Conservation (phyloP, 2,888 invertebrate species). For the Napeogenes sylphis region DNA sequence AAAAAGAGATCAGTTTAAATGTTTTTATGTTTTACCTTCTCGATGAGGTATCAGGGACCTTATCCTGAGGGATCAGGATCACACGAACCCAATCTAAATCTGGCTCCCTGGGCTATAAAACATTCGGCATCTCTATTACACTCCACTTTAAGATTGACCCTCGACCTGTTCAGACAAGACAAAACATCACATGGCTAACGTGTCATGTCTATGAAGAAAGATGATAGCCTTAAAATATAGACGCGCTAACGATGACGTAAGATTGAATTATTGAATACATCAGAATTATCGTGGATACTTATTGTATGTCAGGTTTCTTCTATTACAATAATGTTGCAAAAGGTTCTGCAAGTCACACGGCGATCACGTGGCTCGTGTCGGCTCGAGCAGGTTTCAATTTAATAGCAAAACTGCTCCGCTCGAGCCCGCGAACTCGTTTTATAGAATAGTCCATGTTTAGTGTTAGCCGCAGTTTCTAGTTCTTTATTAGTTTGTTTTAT, state of each 20-base stretch:
- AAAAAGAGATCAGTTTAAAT: background rate
- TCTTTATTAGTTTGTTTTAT: no score
- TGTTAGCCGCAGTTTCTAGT: no score
- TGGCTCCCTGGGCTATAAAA: slow-evolving; percentile 1
- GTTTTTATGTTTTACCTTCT: slow-evolving; percentile 1
- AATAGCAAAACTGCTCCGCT: slow-evolving; percentile 9
- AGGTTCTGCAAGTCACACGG: background rate
- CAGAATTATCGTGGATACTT: no score
- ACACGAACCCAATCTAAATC: background rate
- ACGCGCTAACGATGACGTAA: no score
- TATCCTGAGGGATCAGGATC: no score
- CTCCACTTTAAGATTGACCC: background rate
- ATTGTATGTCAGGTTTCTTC: no score
- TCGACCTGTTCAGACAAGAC: background rate
- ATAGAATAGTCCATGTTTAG: background rate
- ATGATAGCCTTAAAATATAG: no score
- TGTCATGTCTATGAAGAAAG: background rate
- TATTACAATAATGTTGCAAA: no score
- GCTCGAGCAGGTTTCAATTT: slow-evolving; percentile 12
- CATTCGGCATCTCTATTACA: slow-evolving; percentile 6
- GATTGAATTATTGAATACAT: no score
- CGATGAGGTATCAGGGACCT: no score
- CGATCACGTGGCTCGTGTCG: slow-evolving; percentile 10
- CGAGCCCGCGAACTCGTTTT: background rate
- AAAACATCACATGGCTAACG: background rate